Conservation (phyloP, 2,797 vertebrate species). For the Pseudochaenichthys georgianus region DNA sequence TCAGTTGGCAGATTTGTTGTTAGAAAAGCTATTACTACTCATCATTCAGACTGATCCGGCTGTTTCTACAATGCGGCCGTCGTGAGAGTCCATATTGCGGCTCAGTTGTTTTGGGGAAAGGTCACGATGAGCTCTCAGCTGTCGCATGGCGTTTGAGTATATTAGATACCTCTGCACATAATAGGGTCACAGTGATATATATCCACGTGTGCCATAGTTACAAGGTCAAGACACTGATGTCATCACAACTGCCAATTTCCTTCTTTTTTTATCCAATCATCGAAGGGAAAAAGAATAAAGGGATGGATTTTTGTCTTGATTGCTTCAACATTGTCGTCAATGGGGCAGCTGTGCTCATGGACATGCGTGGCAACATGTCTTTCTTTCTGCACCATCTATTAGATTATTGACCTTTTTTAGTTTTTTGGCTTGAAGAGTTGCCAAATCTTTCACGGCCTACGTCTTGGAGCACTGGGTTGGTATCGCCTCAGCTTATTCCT, state of each 20-base stretch:
- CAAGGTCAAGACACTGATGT: not conserved
- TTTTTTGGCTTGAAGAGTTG: not conserved
- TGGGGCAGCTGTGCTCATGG: conserved; percentile 2
- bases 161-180: not conserved
- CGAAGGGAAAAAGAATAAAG: not conserved
- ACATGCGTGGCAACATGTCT: conserved; percentile 20
- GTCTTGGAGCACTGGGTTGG: conserved; percentile 4
- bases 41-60: not conserved
- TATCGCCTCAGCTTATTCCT: not conserved
- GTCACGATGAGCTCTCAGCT: not conserved
- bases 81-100: conserved; percentile 22
- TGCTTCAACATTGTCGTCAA: not conserved
- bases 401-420: not conserved
- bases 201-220: not conserved
- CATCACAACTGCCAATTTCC: conserved; percentile 27
- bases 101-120: not conserved
- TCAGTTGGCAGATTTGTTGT: conserved; percentile 21
- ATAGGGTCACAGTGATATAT: not conserved
- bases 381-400: conserved; percentile 21
- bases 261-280: not conserved
- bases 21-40: not conserved
- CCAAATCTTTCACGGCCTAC: not conserved
- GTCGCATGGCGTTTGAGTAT: conserved; percentile 11
- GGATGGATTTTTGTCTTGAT: not conserved
- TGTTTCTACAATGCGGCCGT: conserved; percentile 16